These are phyloP conservation scores for Homarus americanus DNA, from an alignment of 1,140 invertebrate genomes.

Conservation along the genomic window DNA sequence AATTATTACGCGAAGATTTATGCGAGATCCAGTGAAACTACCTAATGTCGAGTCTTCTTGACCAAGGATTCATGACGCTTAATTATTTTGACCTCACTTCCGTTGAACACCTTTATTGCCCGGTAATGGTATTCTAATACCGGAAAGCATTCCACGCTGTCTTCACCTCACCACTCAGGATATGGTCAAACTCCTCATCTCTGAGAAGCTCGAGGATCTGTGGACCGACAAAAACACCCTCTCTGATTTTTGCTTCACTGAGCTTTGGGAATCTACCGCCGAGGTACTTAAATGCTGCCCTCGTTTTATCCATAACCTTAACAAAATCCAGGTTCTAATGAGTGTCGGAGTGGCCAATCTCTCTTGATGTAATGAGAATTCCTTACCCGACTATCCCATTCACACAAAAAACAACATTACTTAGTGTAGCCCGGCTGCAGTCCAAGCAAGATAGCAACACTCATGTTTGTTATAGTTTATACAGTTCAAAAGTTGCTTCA, in stretches of 20 bases:
- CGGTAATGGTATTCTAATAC: too few relatives aligned
- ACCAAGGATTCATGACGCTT: too few relatives aligned
- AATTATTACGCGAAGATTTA: too few relatives aligned
- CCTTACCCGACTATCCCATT: background rate
- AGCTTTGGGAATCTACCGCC: background rate
- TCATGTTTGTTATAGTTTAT: conserved; percentile 24
- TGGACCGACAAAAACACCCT: conserved; percentile 13
- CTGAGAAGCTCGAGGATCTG: conserved; percentile 26
- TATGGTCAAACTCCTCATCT: too few relatives aligned
- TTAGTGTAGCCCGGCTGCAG: conserved; percentile 18
- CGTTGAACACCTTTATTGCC: too few relatives aligned
- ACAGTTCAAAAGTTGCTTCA: too few relatives aligned
- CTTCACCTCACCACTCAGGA: too few relatives aligned
- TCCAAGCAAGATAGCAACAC: conserved; percentile 19
- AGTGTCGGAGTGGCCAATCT: conserved; percentile 16
- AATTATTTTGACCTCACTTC: too few relatives aligned
- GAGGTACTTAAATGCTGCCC: conserved; percentile 8
- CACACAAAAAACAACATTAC: conserved; percentile 32
- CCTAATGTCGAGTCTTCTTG: too few relatives aligned
- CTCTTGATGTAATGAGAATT: conserved; percentile 14
- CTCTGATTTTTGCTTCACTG: background rate
- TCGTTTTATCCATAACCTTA: background rate
- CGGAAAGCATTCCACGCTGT: too few relatives aligned
- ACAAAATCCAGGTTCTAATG: conserved; percentile 21
- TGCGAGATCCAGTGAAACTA: too few relatives aligned